A percentile compares a stretch with the other conserved stretches of the same genome.
These are phyloP conservation scores for Acleris emargana DNA, from an alignment of 2,888 invertebrate species.

Conservation along the genomic window DNA sequence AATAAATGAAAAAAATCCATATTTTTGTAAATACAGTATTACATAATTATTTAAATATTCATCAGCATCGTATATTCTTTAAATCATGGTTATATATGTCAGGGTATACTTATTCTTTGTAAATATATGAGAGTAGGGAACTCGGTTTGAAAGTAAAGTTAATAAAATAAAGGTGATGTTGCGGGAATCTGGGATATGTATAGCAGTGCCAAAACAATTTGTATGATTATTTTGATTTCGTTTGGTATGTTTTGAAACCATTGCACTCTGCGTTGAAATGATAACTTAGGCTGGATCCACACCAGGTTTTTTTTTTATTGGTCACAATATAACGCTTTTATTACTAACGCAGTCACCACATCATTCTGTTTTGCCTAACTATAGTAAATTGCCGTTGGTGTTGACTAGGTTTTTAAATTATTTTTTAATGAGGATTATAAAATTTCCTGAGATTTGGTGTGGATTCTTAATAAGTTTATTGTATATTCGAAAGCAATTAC, in stretches of 20 bases:
- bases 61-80: conserved; percentile 50
- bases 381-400: no score
- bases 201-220: conserved; percentile 33
- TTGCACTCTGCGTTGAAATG: conserved; percentile 12
- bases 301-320: neutral
- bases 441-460: conserved; percentile 9
- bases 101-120: conserved; percentile 48
- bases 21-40: conserved; percentile 74
- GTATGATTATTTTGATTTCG: conserved; percentile 17
- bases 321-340: neutral
- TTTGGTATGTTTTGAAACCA: conserved; percentile 6
- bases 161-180: conserved; percentile 15
- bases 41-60: conserved; percentile 56
- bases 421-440: no score
- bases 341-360: no score
- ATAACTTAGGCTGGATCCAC: conserved; percentile 17
- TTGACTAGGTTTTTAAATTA: no score
- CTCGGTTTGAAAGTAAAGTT: conserved; percentile 25
- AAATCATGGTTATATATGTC: conserved; percentile 57
- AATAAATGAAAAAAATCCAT: conserved; percentile 47
- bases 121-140: conserved; percentile 23
- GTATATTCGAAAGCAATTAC: conserved; percentile 46
- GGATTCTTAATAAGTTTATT: conserved; percentile 9
- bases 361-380: no score
- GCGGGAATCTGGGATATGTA: conserved; percentile 16